Conservation (phyloP, 2,113 vertebrate species). For the Corythoichthys haematopterus region DNA sequence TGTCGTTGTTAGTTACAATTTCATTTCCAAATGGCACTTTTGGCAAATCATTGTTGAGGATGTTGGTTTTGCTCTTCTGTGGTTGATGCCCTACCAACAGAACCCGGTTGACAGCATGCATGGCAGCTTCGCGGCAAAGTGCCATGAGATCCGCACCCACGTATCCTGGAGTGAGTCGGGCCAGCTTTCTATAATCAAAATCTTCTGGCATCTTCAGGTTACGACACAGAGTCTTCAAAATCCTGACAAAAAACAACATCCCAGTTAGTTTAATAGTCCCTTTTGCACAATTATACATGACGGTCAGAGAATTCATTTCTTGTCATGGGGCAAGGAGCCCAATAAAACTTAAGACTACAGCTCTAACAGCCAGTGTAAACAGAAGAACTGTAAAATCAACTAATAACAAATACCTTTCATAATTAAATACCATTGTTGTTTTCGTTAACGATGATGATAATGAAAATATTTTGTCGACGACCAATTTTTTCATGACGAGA, state of each 20-base stretch:
- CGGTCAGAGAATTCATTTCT: too few relatives aligned
- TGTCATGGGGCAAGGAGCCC: too few relatives aligned
- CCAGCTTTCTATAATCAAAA: constrained; percentile 78
- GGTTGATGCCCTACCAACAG: constrained; percentile 56
- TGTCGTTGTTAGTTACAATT: not conserved
- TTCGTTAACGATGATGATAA: too few relatives aligned
- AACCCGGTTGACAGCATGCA: constrained; percentile 80
- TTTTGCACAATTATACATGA: not conserved
- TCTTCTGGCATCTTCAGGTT: constrained; percentile 79
- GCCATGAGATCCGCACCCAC: constrained; percentile 95
- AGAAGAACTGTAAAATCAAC: too few relatives aligned
- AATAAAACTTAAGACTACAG: too few relatives aligned
- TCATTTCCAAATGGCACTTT: constrained; percentile 11
- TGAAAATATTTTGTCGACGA: too few relatives aligned
- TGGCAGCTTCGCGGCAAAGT: constrained; percentile 87
- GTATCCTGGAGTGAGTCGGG: constrained; percentile 86
- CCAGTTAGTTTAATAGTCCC: not conserved
- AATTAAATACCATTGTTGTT: too few relatives aligned
- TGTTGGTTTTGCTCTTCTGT: not conserved
- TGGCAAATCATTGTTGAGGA: not conserved
- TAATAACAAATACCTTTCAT: too few relatives aligned
- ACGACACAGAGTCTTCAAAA: constrained; percentile 86
- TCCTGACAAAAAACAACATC: constrained; percentile 67
- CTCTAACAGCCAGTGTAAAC: too few relatives aligned
- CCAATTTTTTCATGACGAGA: too few relatives aligned